Evolutionary conservation across 2,888 invertebrate genomes (phyloP).

Genomic region (Campoletis raptor): DNA sequence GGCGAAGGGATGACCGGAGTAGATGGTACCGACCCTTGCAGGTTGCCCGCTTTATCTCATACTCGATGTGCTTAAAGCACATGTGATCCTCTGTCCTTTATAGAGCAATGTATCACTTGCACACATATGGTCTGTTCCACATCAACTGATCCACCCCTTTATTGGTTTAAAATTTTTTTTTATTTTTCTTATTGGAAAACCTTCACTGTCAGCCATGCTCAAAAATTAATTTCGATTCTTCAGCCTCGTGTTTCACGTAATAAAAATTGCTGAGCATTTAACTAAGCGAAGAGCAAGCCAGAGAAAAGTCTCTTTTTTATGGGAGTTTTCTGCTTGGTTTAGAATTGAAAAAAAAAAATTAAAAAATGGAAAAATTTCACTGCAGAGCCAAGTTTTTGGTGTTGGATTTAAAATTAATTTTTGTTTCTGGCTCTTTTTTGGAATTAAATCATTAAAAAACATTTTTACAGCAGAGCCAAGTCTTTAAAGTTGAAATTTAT

Average conservation of each 20-base stretch:
- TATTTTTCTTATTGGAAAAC: constrained; percentile 1
- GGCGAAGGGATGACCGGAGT: constrained; percentile 73
- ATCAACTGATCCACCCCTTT: not conserved
- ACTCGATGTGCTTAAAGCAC: constrained; percentile 16
- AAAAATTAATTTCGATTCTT: not conserved
- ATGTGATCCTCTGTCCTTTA: constrained; percentile 24
- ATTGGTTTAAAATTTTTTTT: not conserved
- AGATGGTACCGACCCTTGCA: constrained; percentile 42
- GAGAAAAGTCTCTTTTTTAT: not conserved
- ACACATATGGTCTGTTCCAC: not conserved
- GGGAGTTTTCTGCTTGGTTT: not conserved
- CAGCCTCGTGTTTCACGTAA: not conserved
- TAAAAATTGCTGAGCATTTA: not conserved
- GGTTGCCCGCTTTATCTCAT: not conserved
- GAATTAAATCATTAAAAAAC: too few relatives aligned
- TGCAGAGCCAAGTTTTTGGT: not conserved
- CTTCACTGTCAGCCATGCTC: not conserved
- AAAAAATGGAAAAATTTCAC: not conserved
- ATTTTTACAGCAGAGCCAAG: too few relatives aligned
- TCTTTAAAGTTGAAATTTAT: too few relatives aligned
- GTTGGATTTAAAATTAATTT: not conserved
- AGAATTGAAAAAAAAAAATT: too few relatives aligned
- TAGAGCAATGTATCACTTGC: constrained; percentile 12
- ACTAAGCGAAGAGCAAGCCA: not conserved
- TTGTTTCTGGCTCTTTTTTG: too few relatives aligned